These are phyloP conservation scores for Hetaerina americana DNA, from an alignment of 1,140 invertebrate species.

Conservation along the genomic window DNA sequence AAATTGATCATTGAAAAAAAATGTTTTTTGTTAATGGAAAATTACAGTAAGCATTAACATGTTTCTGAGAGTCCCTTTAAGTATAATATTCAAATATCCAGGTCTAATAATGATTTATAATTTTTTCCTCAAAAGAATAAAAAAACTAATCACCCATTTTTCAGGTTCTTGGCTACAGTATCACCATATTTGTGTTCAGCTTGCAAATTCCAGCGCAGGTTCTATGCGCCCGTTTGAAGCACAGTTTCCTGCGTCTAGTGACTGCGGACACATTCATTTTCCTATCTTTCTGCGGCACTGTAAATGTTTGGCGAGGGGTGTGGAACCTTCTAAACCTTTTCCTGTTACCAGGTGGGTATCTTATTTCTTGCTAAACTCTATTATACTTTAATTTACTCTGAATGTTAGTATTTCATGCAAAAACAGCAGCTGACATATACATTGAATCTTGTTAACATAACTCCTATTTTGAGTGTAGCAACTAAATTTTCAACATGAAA, in stretches of 20 bases:
- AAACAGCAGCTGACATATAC: too few species aligned
- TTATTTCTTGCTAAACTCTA: too few species aligned
- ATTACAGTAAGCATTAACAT: background rate
- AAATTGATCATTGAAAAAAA: too few species aligned
- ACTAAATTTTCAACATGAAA: too few species aligned
- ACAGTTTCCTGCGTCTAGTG: conserved; percentile 48
- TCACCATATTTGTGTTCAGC: conserved; percentile 54
- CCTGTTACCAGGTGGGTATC: conserved; percentile 54
- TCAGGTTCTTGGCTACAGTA: conserved; percentile 59
- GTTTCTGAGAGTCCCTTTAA: too few species aligned
- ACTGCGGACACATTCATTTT: conserved; percentile 61
- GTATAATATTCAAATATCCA: too few species aligned
- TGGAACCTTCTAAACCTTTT: conserved; percentile 71
- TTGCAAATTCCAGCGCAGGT: conserved; percentile 56
- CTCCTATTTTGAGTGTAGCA: too few species aligned
- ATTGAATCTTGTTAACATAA: too few species aligned
- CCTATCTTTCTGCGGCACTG: conserved; percentile 62
- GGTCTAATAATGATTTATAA: too few species aligned
- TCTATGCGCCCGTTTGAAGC: conserved; percentile 41
- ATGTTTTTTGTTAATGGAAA: background rate
- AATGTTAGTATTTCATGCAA: too few species aligned
- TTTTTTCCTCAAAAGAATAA: too few species aligned
- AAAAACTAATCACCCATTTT: conserved; percentile 18
- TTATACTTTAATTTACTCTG: too few species aligned
- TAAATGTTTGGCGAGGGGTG: conserved; percentile 76